Evolutionary conservation across 2,888 invertebrate genomes (phyloP).

Genomic region (Leucoptera coffeella): DNA sequence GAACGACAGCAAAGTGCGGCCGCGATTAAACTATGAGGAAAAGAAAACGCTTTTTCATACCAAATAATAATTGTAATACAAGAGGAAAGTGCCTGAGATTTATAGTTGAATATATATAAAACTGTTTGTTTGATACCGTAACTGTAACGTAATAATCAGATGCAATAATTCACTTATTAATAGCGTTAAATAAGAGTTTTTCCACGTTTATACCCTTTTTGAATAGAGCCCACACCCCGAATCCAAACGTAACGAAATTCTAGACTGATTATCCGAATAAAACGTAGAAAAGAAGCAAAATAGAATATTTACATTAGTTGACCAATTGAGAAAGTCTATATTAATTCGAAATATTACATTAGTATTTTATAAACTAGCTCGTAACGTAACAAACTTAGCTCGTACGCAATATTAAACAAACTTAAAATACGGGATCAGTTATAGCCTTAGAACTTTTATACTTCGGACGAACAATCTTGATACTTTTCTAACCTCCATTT

Average conservation of each 20-base stretch:
- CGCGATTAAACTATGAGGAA: slow-evolving; percentile 50
- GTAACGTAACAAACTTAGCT: slow-evolving; percentile 8
- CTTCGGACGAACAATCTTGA: slow-evolving; percentile 38
- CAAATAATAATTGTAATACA: too few relatives aligned
- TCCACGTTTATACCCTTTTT: too few relatives aligned
- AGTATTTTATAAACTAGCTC: slow-evolving; percentile 6
- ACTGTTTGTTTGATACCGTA: too few relatives aligned
- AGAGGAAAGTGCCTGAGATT: slow-evolving; percentile 3
- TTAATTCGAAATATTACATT: not conserved
- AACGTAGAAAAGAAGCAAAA: slow-evolving; percentile 16
- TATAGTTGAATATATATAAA: too few relatives aligned
- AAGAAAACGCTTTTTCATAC: slow-evolving; percentile 30
- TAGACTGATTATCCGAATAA: slow-evolving; percentile 48
- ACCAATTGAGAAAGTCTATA: slow-evolving; percentile 8
- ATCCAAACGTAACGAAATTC: slow-evolving; percentile 42
- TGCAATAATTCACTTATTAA: too few relatives aligned
- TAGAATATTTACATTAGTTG: slow-evolving; percentile 53
- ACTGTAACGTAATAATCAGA: too few relatives aligned
- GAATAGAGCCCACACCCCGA: too few relatives aligned
- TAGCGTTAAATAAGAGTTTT: too few relatives aligned
- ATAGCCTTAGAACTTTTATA: slow-evolving; percentile 40
- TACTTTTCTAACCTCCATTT: slow-evolving; percentile 14
- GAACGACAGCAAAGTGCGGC: too few relatives aligned
- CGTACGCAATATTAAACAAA: slow-evolving; percentile 15
- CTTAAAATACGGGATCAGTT: slow-evolving; percentile 37